Percentiles rank a stretch among this genome's conserved stretches.
Conservation (phyloP, 1,140 invertebrate species). For the Drosophila sp. region DNA sequence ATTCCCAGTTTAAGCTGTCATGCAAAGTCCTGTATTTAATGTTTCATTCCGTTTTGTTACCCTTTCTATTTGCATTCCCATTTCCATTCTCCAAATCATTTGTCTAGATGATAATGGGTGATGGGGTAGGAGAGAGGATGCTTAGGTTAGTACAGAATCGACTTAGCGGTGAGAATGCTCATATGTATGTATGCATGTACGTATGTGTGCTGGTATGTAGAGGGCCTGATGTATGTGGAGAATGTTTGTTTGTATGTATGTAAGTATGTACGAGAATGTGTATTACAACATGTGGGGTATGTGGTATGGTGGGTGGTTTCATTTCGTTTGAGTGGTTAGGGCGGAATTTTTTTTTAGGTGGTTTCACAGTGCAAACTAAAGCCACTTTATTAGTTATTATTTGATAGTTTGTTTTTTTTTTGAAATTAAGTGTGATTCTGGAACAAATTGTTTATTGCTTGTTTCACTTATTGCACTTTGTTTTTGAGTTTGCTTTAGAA, state of each 20-base stretch:
- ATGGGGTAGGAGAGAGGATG: slow-evolving; percentile 22
- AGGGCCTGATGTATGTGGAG: slow-evolving; percentile 18
- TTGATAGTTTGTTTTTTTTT: slow-evolving; percentile 30
- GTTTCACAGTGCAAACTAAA: slow-evolving; percentile 58
- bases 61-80: neutral
- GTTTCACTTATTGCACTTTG: neutral
- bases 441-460: slow-evolving; percentile 16
- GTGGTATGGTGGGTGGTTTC: slow-evolving; percentile 19
- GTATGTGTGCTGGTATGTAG: slow-evolving; percentile 42
- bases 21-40: slow-evolving; percentile 15
- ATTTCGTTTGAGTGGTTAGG: slow-evolving; percentile 15
- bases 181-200: slow-evolving; percentile 57
- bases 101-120: slow-evolving; percentile 10
- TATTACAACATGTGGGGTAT: slow-evolving; percentile 1
- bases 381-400: slow-evolving; percentile 45
- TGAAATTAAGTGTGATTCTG: slow-evolving; percentile 15
- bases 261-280: neutral
- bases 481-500: slow-evolving; percentile 1
- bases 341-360: slow-evolving; percentile 12
- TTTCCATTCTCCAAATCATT: slow-evolving; percentile 10
- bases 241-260: slow-evolving; percentile 8
- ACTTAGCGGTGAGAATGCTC: slow-evolving; percentile 79
- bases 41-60: neutral
- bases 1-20: neutral
- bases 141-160: slow-evolving; percentile 54